Evolutionary conservation across 2,888 invertebrate genomes (phyloP).

Genomic region (Ectropis crepuscularia): DNA sequence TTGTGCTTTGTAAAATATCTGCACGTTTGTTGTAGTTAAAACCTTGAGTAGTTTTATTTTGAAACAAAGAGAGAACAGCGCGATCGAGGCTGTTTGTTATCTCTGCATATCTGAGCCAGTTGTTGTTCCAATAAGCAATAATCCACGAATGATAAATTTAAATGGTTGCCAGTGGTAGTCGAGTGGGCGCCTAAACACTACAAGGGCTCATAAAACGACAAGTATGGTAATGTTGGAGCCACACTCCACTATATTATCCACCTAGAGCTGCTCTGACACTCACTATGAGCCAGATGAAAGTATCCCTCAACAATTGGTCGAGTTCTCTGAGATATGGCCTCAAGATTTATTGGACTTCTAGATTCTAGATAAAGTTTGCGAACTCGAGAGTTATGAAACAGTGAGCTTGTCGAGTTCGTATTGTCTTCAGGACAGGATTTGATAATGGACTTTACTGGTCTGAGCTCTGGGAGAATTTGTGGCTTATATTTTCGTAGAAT

Average conservation of each 20-base stretch:
- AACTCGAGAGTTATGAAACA: conserved; percentile 42
- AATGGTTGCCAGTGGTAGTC: conserved; percentile 66
- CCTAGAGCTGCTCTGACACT: conserved; percentile 60
- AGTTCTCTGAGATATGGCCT: conserved; percentile 29
- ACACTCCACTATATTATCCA: conserved; percentile 65
- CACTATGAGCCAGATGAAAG: conserved; percentile 61
- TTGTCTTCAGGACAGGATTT: conserved; percentile 27
- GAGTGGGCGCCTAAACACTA: conserved; percentile 83
- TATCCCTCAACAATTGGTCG: conserved; percentile 35
- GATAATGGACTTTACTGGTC: conserved; percentile 21
- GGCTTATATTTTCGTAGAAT: neutral
- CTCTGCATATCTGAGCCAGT: conserved; percentile 67
- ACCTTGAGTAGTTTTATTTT: conserved; percentile 22
- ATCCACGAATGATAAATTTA: conserved; percentile 79
- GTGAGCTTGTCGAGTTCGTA: conserved; percentile 30
- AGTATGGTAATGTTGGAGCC: conserved; percentile 77
- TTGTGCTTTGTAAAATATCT: conserved; percentile 9
- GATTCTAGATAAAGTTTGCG: conserved; percentile 32
- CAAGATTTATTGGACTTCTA: conserved; percentile 38
- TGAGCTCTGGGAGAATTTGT: neutral
- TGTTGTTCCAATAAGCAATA: conserved; percentile 78
- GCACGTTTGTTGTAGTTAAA: conserved; percentile 23
- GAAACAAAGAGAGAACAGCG: conserved; percentile 34
- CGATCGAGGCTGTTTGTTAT: conserved; percentile 53
- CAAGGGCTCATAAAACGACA: conserved; percentile 78